Conservation (phyloP, 1,140 invertebrate species). For the Eumaeus atala region DNA sequence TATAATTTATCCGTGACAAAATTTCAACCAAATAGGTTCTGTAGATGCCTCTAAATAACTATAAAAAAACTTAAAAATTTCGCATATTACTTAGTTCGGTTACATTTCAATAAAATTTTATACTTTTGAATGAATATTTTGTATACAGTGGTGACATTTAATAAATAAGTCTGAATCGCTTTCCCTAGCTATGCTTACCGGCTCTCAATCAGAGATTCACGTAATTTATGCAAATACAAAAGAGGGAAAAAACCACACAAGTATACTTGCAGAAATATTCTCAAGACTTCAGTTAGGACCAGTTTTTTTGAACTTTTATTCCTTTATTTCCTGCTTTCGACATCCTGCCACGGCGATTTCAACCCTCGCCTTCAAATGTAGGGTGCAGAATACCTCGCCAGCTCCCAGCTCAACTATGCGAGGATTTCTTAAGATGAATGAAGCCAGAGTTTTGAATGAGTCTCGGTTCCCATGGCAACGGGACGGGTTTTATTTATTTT, state of each 20-base stretch:
- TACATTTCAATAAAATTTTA: too few species aligned
- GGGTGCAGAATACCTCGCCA: neutral
- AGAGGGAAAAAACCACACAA: conserved; percentile 12
- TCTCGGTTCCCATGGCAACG: neutral
- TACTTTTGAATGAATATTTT: too few species aligned
- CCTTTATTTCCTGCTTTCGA: conserved; percentile 10
- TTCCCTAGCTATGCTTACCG: too few species aligned
- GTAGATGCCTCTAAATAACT: too few species aligned
- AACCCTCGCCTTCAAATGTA: neutral
- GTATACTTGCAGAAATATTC: neutral
- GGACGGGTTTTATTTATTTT: neutral
- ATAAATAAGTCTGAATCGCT: too few species aligned
- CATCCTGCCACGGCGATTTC: neutral
- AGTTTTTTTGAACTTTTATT: conserved; percentile 12
- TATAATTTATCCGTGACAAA: too few species aligned
- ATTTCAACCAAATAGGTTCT: too few species aligned
- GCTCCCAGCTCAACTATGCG: neutral
- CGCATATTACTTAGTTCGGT: too few species aligned
- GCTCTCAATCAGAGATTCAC: too few species aligned
- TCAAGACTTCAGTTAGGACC: neutral
- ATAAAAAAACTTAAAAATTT: too few species aligned
- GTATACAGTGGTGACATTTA: too few species aligned
- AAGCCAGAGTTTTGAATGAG: conserved; percentile 5
- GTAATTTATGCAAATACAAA: conserved; percentile 6
- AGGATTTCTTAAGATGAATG: conserved; percentile 11